phyloP scores from a whole-genome alignment of 2,888 invertebrate genomes.

The Drosophila colorata region DNA sequence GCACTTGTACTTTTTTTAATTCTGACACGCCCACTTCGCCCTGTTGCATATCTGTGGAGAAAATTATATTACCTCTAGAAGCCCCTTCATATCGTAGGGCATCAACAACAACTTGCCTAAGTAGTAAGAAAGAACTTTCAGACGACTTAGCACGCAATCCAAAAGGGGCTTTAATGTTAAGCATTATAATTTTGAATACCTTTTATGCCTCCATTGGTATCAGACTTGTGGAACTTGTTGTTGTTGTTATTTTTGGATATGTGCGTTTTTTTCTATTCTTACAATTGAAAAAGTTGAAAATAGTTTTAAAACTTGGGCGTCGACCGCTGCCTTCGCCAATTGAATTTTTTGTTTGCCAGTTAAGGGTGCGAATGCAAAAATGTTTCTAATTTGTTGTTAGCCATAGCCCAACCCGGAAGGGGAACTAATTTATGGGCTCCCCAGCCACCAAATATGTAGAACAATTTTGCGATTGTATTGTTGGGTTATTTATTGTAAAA shows the following conservation, averaged over 20 bases:
- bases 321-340: conserved; percentile 45
- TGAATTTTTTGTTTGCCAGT: conserved; percentile 45
- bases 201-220: conserved; percentile 30
- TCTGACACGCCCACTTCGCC: not conserved
- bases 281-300: conserved; percentile 71
- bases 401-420: conserved; percentile 1
- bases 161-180: conserved; percentile 75
- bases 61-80: conserved; percentile 64
- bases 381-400: conserved; percentile 60
- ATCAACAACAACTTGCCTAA: conserved; percentile 60
- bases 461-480: conserved; percentile 41
- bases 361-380: conserved; percentile 57
- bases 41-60: conserved; percentile 46
- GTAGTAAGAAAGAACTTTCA: conserved; percentile 67
- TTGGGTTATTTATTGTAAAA: conserved; percentile 76
- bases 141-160: conserved; percentile 78
- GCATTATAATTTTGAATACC: conserved; percentile 75
- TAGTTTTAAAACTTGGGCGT: conserved; percentile 63
- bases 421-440: conserved; percentile 59
- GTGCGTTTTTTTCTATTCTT: conserved; percentile 20
- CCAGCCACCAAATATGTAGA: conserved; percentile 24
- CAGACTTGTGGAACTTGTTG: conserved; percentile 15
- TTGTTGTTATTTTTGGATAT: conserved; percentile 10
- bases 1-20: not conserved
- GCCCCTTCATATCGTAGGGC: conserved; percentile 47